phyloP scores from a whole-genome alignment of 2,888 invertebrate genomes.

The Ectropis crepuscularia region DNA sequence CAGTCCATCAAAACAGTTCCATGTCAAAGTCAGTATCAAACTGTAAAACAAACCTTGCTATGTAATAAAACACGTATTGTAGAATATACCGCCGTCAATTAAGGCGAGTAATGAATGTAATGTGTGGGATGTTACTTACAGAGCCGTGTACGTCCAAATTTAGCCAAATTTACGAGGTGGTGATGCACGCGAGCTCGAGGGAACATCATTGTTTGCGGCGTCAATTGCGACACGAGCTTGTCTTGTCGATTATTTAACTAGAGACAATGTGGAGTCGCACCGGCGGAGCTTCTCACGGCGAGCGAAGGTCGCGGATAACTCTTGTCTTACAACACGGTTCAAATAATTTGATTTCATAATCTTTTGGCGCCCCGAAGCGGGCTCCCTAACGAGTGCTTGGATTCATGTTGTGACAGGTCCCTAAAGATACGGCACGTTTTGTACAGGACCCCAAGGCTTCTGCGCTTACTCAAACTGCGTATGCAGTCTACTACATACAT shows the following conservation, averaged over 20 bases:
- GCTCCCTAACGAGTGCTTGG: conserved; percentile 49
- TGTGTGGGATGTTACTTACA: conserved; percentile 18
- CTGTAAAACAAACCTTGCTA: conserved; percentile 2
- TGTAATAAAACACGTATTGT: conserved; percentile 7
- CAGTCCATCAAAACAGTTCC: too few relatives aligned
- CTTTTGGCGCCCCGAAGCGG: conserved; percentile 60
- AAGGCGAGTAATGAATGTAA: conserved; percentile 13
- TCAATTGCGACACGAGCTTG: conserved; percentile 66
- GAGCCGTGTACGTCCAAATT: conserved; percentile 35
- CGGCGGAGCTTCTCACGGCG: conserved; percentile 76
- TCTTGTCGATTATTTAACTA: conserved; percentile 80
- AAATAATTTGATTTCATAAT: conserved; percentile 82
- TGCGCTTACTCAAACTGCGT: too few relatives aligned
- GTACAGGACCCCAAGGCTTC: too few relatives aligned
- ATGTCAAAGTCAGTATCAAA: background rate
- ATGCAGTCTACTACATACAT: too few relatives aligned
- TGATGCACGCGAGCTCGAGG: conserved; percentile 64
- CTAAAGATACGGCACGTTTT: too few relatives aligned
- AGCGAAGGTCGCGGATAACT: conserved; percentile 81
- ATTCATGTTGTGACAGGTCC: conserved; percentile 27
- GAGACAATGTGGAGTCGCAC: conserved; percentile 79
- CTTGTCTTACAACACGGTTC: conserved; percentile 77
- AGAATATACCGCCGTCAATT: conserved; percentile 11
- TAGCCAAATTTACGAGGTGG: conserved; percentile 53
- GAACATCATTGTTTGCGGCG: conserved; percentile 62